Percentiles rank a stretch among this genome's conserved stretches.
Conservation (phyloP, 2,888 invertebrate genomes). For the Troilus luridus region DNA sequence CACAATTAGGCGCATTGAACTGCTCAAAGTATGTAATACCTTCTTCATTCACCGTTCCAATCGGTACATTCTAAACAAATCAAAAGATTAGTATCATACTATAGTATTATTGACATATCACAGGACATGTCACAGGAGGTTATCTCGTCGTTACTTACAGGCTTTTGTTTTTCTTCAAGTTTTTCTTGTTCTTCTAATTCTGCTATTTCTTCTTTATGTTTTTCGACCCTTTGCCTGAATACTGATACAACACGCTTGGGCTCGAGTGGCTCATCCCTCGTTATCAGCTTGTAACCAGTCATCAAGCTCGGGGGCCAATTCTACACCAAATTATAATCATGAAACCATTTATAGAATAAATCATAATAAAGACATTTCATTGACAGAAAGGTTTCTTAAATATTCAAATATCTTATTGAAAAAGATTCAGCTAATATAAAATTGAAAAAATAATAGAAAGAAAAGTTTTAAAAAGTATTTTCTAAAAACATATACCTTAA, state of each 20-base stretch:
- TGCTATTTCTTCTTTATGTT: conserved; percentile 90
- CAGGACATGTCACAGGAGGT: too few species aligned
- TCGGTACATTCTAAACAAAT: conserved; percentile 80
- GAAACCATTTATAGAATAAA: background rate
- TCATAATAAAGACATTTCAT: too few species aligned
- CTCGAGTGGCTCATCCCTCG: conserved; percentile 82
- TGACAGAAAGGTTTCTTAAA: too few species aligned
- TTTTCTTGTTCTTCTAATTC: conserved; percentile 88
- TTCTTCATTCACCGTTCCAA: conserved; percentile 78
- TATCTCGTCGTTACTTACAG: conserved; percentile 73
- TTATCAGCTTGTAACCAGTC: conserved; percentile 76
- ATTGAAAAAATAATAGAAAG: background rate
- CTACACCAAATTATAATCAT: conserved; percentile 66
- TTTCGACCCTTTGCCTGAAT: conserved; percentile 90
- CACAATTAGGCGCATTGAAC: conserved; percentile 87
- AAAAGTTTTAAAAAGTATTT: background rate
- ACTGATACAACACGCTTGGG: conserved; percentile 92
- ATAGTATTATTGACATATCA: background rate
- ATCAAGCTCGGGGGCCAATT: conserved; percentile 76
- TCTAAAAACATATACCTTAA: conserved; percentile 73
- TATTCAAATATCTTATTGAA: background rate
- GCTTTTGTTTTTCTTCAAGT: conserved; percentile 87
- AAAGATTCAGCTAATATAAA: background rate
- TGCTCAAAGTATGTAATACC: conserved; percentile 94
- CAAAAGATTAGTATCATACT: background rate